These are phyloP conservation scores for Magallana nippona DNA, from an alignment of 2,888 invertebrate species.

Conservation along the genomic window DNA sequence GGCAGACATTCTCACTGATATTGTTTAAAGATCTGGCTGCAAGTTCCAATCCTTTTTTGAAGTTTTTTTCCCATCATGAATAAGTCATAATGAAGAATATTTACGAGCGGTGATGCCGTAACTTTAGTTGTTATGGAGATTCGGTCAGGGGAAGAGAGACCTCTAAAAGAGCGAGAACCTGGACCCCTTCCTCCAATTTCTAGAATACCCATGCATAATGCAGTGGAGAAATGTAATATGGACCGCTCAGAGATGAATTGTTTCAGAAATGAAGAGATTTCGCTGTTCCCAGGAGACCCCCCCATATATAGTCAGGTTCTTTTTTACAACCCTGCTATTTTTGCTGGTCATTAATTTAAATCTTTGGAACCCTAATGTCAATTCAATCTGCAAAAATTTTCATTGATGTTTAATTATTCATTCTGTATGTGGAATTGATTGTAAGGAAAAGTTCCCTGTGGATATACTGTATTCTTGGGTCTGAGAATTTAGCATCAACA, in stretches of 20 bases:
- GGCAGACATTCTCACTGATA: too few species aligned
- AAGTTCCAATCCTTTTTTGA: not conserved
- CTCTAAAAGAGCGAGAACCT: not conserved
- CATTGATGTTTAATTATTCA: slow-evolving; percentile 3
- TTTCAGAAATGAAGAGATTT: not conserved
- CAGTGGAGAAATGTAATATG: not conserved
- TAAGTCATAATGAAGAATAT: not conserved
- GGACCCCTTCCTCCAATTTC: not conserved
- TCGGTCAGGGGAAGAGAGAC: not conserved
- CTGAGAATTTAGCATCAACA: too few species aligned
- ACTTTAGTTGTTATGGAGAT: not conserved
- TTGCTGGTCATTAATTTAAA: not conserved
- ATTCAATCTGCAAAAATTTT: not conserved
- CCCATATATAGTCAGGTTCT: not conserved
- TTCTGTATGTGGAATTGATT: not conserved
- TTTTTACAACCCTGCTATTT: not conserved
- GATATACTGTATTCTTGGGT: not conserved
- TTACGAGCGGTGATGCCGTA: not conserved
- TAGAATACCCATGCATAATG: slow-evolving; percentile 1
- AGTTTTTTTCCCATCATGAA: slow-evolving; percentile 14
- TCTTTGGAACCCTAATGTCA: not conserved
- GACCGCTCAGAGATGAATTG: not conserved
- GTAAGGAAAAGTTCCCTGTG: not conserved
- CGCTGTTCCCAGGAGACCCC: too few species aligned
- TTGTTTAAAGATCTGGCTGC: not conserved